A percentile compares a stretch with the other conserved stretches of the same genome.
phyloP scores from a whole-genome alignment of 2,113 vertebrate species.

The Chaetorhynchus papuensis region DNA sequence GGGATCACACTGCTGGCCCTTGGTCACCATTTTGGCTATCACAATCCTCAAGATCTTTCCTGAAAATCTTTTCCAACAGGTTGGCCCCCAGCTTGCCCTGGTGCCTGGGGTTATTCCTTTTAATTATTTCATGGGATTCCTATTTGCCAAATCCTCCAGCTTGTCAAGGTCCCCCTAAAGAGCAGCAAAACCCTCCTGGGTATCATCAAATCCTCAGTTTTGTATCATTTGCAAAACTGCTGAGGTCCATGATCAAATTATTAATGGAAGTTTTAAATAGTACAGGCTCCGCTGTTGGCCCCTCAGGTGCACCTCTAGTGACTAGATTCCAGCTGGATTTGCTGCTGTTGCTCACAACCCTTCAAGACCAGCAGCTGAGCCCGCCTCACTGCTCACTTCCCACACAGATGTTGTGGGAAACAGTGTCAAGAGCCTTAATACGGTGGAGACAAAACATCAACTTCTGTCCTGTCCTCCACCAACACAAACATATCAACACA shows the following conservation, averaged over 20 bases:
- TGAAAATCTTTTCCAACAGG: not conserved
- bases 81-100: not conserved
- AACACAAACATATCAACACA: not conserved
- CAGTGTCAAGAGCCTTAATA: not conserved
- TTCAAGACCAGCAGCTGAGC: not conserved
- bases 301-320: not conserved
- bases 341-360: not conserved
- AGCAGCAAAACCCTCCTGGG: not conserved
- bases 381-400: not conserved
- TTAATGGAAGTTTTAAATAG: not conserved
- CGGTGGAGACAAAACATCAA: accelerated
- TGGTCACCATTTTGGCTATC: not conserved
- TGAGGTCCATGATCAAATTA: not conserved
- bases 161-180: not conserved
- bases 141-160: not conserved
- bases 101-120: not conserved
- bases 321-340: not conserved
- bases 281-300: not conserved
- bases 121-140: not conserved
- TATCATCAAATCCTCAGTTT: not conserved
- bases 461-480: not conserved
- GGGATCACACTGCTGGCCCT: not conserved
- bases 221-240: not conserved
- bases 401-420: not conserved
- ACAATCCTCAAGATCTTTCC: not conserved